These are phyloP conservation scores for Yponomeuta plumbellus DNA, from an alignment of 2,888 invertebrate species.

Conservation along the genomic window DNA sequence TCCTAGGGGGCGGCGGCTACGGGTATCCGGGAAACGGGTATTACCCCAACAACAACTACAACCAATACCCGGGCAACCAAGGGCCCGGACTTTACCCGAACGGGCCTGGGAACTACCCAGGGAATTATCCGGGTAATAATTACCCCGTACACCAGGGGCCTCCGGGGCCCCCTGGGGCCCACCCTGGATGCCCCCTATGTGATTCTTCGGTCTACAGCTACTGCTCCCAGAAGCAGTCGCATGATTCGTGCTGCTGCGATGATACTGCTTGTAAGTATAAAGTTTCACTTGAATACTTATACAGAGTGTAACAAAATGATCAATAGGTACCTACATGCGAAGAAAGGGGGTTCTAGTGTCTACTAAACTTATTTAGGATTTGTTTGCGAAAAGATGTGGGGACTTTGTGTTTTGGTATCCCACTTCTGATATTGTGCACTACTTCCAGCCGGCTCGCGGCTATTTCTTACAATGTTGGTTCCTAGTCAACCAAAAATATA, in stretches of 20 bases:
- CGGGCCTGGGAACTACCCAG: conserved; percentile 29
- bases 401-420: background rate
- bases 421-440: background rate
- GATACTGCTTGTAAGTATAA: conserved; percentile 59
- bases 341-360: too few species aligned
- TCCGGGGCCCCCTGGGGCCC: conserved; percentile 63
- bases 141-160: conserved; percentile 32
- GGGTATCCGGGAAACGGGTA: conserved; percentile 32
- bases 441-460: background rate
- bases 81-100: conserved; percentile 27
- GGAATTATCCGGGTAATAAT: conserved; percentile 26
- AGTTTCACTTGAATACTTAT: background rate
- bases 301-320: background rate
- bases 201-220: conserved; percentile 87
- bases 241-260: conserved; percentile 86
- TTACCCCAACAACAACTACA: conserved; percentile 18
- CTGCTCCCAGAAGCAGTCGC: conserved; percentile 83
- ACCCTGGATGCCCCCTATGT: conserved; percentile 81
- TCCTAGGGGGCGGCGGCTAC: conserved; percentile 58
- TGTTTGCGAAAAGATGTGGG: background rate
- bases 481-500: too few species aligned
- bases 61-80: conserved; percentile 16
- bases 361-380: too few species aligned
- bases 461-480: too few species aligned
- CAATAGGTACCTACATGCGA: too few species aligned